Conservation (phyloP, 2,797 vertebrate species). For the Picus viridis region DNA sequence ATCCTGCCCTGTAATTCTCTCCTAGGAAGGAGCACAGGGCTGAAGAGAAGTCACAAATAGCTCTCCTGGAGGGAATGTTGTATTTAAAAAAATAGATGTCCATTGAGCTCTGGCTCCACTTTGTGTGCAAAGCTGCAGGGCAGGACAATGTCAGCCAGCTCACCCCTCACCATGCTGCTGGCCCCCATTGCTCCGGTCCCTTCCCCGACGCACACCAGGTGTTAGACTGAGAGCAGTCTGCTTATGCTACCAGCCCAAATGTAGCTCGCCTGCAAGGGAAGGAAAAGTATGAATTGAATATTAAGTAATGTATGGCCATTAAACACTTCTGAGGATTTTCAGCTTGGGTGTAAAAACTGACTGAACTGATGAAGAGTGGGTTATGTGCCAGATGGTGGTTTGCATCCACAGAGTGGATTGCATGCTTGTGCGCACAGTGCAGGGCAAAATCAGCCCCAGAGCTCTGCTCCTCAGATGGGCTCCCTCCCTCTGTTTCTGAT, state of each 20-base stretch:
- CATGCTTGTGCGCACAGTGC: not conserved
- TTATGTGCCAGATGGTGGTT: not conserved
- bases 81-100: not conserved
- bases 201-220: accelerated
- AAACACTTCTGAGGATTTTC: not conserved
- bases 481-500: not conserved
- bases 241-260: not conserved
- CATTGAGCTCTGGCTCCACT: not conserved
- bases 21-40: not conserved
- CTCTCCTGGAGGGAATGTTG: not conserved
- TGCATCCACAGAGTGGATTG: not conserved
- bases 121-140: not conserved
- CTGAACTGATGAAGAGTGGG: not conserved
- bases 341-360: not conserved
- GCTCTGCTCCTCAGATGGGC: not conserved
- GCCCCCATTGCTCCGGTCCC: not conserved
- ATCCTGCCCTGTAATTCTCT: not conserved
- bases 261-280: not conserved
- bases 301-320: not conserved
- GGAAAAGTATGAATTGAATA: not conserved
- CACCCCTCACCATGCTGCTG: not conserved
- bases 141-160: not conserved
- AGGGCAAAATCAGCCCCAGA: not conserved
- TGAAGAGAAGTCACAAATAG: not conserved
- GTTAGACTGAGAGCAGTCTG: not conserved